Conservation (phyloP, 1,140 invertebrate species). For the Drosophila busckii region DNA sequence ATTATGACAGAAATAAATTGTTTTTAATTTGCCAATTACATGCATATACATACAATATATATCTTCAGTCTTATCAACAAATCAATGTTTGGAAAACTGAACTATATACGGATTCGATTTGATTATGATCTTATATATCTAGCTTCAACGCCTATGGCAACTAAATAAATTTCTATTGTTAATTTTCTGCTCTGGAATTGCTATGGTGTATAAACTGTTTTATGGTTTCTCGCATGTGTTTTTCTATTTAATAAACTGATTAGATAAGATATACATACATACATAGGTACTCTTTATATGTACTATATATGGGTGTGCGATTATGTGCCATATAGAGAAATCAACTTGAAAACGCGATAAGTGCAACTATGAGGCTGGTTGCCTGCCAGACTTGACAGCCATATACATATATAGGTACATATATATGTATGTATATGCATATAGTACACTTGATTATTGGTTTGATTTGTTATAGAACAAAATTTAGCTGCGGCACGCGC, state of each 20-base stretch:
- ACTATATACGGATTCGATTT: not conserved
- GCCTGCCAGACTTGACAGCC: slow-evolving; percentile 16
- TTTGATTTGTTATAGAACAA: not conserved
- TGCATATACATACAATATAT: no score
- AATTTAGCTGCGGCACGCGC: slow-evolving; percentile 32
- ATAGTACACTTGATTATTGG: not conserved
- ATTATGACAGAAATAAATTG: no score
- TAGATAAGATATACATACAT: slow-evolving; percentile 52
- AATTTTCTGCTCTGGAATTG: slow-evolving; percentile 36
- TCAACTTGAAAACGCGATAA: slow-evolving; percentile 58
- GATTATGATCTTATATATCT: not conserved
- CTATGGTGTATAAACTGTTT: slow-evolving; percentile 26
- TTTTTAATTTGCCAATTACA: no score
- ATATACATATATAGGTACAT: slow-evolving; percentile 20
- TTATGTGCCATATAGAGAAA: slow-evolving; percentile 40
- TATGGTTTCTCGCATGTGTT: slow-evolving; percentile 61
- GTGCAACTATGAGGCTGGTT: slow-evolving; percentile 40
- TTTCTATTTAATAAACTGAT: slow-evolving; percentile 70
- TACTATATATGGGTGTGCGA: slow-evolving; percentile 12
- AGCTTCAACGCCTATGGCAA: slow-evolving; percentile 29
- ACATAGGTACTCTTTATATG: not conserved
- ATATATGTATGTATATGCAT: not conserved
- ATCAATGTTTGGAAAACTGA: no score
- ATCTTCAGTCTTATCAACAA: no score
- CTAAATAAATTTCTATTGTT: slow-evolving; percentile 16